Conservation (phyloP, 2,888 invertebrate species). For the Xylota segnis region DNA sequence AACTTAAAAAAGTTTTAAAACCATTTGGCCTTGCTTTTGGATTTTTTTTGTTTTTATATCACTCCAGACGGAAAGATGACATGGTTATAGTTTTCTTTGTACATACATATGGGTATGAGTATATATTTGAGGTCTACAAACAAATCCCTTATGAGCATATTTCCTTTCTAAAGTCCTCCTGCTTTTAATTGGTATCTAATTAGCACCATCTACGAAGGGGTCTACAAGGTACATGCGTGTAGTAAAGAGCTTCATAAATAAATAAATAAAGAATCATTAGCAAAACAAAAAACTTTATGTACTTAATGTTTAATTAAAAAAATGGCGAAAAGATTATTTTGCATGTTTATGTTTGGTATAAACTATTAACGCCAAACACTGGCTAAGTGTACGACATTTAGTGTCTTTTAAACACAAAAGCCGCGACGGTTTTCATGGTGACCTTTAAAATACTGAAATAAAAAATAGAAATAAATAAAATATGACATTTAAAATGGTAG, state of each 20-base stretch:
- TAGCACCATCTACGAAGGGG: background rate
- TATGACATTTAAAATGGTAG: too few species aligned
- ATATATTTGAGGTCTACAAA: background rate
- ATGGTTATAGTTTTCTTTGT: background rate
- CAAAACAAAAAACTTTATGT: too few species aligned
- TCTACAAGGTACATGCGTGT: background rate
- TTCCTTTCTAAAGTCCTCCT: background rate
- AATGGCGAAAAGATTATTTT: too few species aligned
- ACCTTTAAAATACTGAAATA: too few species aligned
- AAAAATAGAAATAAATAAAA: too few species aligned
- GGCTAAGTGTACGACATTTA: too few species aligned
- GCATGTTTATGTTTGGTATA: too few species aligned
- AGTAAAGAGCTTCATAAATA: background rate
- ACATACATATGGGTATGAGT: background rate
- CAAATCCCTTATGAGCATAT: background rate
- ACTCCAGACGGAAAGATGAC: background rate
- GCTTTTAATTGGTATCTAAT: background rate
- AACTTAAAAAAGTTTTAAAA: background rate
- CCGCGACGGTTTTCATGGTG: too few species aligned
- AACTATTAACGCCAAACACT: too few species aligned
- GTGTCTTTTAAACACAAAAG: too few species aligned
- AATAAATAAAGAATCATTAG: too few species aligned
- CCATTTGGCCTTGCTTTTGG: conserved; percentile 3
- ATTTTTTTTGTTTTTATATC: background rate
- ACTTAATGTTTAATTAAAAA: too few species aligned